phyloP scores from a whole-genome alignment of 1,140 invertebrate genomes.

The Holotrichia oblita region DNA sequence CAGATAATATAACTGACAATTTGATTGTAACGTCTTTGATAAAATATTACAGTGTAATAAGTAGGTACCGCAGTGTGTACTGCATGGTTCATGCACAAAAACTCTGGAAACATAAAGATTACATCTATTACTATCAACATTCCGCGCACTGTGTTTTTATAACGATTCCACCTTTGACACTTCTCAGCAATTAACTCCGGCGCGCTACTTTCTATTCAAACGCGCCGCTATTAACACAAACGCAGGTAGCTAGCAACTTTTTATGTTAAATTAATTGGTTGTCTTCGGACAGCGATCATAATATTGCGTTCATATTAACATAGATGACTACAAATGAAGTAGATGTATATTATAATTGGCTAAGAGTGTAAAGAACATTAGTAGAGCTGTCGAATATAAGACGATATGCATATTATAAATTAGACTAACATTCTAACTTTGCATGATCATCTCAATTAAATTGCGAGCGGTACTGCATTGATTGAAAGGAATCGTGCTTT shows the following conservation, averaged over 20 bases:
- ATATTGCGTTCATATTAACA: neutral
- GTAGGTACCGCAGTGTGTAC: no score
- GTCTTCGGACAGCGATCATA: neutral
- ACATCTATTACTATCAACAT: neutral
- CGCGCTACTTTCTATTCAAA: neutral
- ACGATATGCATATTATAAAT: slow-evolving; percentile 27
- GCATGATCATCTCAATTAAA: slow-evolving; percentile 10
- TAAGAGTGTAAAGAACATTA: neutral
- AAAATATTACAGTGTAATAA: no score
- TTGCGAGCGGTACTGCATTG: neutral
- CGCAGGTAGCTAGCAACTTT: neutral
- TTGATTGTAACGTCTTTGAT: no score
- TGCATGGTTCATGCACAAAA: neutral
- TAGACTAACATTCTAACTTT: neutral
- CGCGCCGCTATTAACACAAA: neutral
- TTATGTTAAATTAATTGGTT: neutral
- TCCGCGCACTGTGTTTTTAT: neutral
- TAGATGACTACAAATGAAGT: slow-evolving; percentile 16
- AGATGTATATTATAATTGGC: slow-evolving; percentile 4
- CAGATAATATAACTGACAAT: no score
- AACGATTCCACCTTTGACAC: neutral
- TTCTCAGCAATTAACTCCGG: neutral
- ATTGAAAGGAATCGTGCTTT: slow-evolving; percentile 27
- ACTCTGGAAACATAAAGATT: neutral
- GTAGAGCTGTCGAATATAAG: neutral